phyloP scores from a whole-genome alignment of 2,888 invertebrate genomes.

The Agrenia bidenticulata region DNA sequence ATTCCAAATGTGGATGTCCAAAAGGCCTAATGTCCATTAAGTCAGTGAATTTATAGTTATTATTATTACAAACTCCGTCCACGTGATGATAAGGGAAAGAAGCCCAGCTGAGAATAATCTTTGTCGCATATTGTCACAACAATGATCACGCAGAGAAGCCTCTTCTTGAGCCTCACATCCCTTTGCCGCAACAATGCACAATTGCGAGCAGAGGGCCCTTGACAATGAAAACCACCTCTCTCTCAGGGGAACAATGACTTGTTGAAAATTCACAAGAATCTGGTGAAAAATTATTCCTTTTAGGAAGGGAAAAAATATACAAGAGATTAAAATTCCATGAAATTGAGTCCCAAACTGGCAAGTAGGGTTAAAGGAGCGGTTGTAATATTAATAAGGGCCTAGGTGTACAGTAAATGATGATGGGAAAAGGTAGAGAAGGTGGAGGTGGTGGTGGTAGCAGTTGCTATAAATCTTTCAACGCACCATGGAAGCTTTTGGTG shows the following conservation, averaged over 20 bases:
- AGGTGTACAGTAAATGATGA: too few relatives aligned
- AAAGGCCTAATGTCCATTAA: too few relatives aligned
- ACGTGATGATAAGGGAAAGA: too few relatives aligned
- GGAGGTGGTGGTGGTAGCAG: neutral
- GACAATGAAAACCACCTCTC: neutral
- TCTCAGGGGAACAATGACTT: neutral
- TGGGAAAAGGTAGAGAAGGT: neutral
- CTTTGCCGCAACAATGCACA: neutral
- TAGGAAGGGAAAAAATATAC: too few relatives aligned
- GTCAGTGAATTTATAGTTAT: too few relatives aligned
- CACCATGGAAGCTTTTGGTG: neutral
- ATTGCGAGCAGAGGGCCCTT: neutral
- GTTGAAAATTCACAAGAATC: slow-evolving; percentile 1
- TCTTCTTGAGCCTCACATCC: neutral
- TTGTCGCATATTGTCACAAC: slow-evolving; percentile 8
- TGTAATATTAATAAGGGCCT: too few relatives aligned
- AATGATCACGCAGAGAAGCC: neutral
- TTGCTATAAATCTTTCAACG: neutral
- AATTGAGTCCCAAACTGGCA: neutral
- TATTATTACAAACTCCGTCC: too few relatives aligned
- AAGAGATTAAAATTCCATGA: neutral
- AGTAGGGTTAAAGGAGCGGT: too few relatives aligned
- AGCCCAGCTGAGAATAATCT: neutral
- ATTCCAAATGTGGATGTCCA: too few relatives aligned
- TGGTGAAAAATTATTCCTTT: too few relatives aligned